phyloP scores from a whole-genome alignment of 1,140 invertebrate species.

The Drosophila novamexicana region DNA sequence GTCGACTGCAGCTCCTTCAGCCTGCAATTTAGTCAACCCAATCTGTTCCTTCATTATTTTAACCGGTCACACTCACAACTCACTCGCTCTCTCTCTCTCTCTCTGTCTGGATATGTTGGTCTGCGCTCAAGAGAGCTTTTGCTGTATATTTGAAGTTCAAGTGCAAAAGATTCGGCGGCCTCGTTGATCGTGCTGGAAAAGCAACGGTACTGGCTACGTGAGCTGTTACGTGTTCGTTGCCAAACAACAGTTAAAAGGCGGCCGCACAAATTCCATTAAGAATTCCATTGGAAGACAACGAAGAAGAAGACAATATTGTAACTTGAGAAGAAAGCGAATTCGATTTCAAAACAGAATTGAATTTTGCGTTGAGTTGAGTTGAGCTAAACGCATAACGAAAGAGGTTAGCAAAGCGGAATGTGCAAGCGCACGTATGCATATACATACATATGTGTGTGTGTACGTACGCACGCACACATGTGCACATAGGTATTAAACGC shows the following conservation, averaged over 20 bases:
- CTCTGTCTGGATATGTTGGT: too few species aligned
- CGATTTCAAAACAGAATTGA: constrained; percentile 75
- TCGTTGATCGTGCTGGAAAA: constrained; percentile 17
- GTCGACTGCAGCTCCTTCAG: too few species aligned
- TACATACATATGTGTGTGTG: background rate
- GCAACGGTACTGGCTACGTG: constrained; percentile 36
- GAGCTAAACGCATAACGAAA: constrained; percentile 68
- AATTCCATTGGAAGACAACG: constrained; percentile 55
- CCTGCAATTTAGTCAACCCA: too few species aligned
- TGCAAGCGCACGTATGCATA: constrained; percentile 58
- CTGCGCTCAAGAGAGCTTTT: background rate
- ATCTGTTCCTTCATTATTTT: too few species aligned
- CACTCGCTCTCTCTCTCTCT: background rate
- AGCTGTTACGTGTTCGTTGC: constrained; percentile 41
- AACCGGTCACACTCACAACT: background rate
- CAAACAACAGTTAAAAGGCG: constrained; percentile 27
- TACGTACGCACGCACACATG: constrained; percentile 7
- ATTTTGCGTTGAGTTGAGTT: constrained; percentile 24
- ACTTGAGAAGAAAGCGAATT: constrained; percentile 77
- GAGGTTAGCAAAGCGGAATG: constrained; percentile 76
- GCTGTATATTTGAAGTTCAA: constrained; percentile 50
- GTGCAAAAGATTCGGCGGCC: constrained; percentile 31
- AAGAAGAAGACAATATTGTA: constrained; percentile 20
- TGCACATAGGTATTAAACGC: constrained; percentile 59
- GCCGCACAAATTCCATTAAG: constrained; percentile 65